Evolutionary conservation across 2,888 invertebrate species (phyloP).

Genomic region (Drosophila incognita): DNA sequence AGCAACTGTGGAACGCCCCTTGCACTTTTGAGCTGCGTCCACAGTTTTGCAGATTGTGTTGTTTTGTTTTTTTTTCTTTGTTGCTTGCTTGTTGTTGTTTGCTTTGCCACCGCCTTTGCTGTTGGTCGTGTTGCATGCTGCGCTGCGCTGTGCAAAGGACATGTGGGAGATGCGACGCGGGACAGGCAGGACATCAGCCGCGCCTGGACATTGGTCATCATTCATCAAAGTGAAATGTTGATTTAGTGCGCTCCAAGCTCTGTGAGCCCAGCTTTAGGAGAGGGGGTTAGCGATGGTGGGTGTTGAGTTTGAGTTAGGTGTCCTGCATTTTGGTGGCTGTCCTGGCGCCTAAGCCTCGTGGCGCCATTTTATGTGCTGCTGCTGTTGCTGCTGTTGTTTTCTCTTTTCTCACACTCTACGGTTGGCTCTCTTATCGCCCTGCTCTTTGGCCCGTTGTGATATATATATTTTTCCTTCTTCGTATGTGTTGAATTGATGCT

Average conservation of each 20-base stretch:
- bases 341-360: conserved; percentile 62
- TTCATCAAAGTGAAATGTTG: conserved; percentile 84
- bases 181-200: conserved; percentile 59
- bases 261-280: conserved; percentile 9
- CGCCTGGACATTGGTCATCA: conserved; percentile 82
- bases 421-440: conserved; percentile 18
- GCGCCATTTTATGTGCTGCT: conserved; percentile 65
- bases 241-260: conserved; percentile 75
- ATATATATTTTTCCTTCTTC: conserved; percentile 16
- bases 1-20: conserved; percentile 33
- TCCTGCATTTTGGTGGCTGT: conserved; percentile 54
- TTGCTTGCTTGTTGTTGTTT: conserved; percentile 15
- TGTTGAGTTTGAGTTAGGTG: not conserved
- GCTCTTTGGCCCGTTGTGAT: conserved; percentile 23
- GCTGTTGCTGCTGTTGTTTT: conserved; percentile 21
- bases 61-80: not conserved
- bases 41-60: conserved; percentile 13
- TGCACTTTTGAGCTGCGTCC: conserved; percentile 45
- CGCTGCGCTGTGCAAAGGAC: conserved; percentile 38
- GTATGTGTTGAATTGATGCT: conserved; percentile 78
- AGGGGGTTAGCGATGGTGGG: not conserved
- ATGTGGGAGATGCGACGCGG: conserved; percentile 22
- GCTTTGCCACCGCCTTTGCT: conserved; percentile 33
- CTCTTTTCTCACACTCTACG: not conserved
- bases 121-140: conserved; percentile 59